A percentile compares a stretch with the other conserved stretches of the same genome.
Evolutionary conservation across 2,113 vertebrate species (phyloP).

Genomic region (Oreochromis aureus): DNA sequence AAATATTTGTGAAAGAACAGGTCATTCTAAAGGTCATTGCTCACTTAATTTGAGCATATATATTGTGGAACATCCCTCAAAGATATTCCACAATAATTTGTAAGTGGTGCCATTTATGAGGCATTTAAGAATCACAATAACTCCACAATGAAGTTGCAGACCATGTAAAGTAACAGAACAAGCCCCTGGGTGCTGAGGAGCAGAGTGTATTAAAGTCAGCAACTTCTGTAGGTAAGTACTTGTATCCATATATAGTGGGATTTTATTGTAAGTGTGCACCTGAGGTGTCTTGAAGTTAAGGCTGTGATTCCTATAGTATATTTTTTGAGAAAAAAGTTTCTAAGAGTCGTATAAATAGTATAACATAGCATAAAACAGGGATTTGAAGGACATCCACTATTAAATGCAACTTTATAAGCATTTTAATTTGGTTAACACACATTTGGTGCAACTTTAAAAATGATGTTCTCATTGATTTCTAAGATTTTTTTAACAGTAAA

Average conservation of each 20-base stretch:
- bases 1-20: neutral
- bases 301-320: neutral
- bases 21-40: neutral
- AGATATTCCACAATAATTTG: neutral
- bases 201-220: neutral
- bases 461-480: neutral
- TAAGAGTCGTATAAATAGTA: neutral
- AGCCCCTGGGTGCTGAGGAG: neutral
- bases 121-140: neutral
- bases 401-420: neutral
- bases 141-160: neutral
- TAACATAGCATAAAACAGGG: neutral
- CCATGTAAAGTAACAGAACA: neutral
- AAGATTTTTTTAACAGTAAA: neutral
- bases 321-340: neutral
- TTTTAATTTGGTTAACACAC: neutral
- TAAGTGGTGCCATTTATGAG: neutral
- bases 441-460: neutral
- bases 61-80: neutral
- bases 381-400: neutral
- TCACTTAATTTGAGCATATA: neutral
- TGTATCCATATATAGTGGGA: neutral
- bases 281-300: neutral
- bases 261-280: neutral
- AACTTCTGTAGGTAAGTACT: neutral